Evolutionary conservation across 2,113 vertebrate genomes (phyloP).

Genomic region (Megaceryle torquata): DNA sequence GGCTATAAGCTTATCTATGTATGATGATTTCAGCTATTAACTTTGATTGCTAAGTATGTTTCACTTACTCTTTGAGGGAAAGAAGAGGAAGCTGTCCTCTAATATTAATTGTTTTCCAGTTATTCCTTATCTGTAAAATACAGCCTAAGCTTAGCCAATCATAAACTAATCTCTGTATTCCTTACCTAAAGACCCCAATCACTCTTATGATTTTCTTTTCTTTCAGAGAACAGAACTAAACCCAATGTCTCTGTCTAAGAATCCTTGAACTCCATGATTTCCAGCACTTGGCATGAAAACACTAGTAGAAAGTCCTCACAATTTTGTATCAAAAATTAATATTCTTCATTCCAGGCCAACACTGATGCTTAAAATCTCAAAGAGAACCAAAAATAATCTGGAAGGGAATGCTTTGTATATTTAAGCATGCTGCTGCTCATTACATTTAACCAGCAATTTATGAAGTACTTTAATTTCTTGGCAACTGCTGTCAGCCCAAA

Average conservation of each 20-base stretch:
- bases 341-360: neutral
- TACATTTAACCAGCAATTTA: neutral
- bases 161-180: neutral
- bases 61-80: neutral
- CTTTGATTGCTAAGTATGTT: constrained; percentile 28
- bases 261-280: neutral
- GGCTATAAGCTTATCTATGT: neutral
- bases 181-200: neutral
- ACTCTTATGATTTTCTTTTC: neutral
- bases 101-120: neutral
- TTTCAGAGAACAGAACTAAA: neutral
- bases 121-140: neutral
- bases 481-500: neutral
- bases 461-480: neutral
- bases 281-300: neutral
- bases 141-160: neutral
- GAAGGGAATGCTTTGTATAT: neutral
- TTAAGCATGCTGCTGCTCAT: neutral
- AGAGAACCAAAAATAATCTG: neutral
- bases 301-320: neutral
- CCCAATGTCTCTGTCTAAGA: neutral
- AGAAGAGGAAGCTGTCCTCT: neutral
- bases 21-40: neutral
- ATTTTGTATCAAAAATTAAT: neutral
- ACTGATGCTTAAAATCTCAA: neutral